Conservation (phyloP, 35 echinoderm and acorn worm species). For the Diadema setosum region DNA sequence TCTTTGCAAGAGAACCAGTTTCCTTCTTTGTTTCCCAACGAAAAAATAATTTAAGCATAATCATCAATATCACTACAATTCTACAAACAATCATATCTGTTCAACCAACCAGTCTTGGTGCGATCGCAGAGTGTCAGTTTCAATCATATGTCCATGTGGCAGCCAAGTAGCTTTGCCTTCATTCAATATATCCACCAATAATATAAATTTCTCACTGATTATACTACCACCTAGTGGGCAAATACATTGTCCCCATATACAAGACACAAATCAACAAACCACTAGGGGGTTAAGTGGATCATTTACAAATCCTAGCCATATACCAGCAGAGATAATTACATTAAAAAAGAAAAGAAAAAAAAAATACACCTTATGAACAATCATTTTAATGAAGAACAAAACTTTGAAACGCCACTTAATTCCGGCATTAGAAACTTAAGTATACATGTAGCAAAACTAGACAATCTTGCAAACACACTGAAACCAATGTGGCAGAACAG, state of each 20-base stretch:
- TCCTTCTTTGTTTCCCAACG: background rate
- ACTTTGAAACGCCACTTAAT: too few species aligned
- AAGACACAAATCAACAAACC: background rate
- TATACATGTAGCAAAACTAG: too few species aligned
- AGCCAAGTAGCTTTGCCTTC: background rate
- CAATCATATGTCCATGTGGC: background rate
- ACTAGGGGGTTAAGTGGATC: background rate
- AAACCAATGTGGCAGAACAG: too few species aligned
- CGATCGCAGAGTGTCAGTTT: background rate
- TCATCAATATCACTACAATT: background rate
- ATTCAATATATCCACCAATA: background rate
- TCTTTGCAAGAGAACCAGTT: background rate
- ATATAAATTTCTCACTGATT: constrained; percentile 13
- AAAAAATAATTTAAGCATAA: constrained; percentile 29
- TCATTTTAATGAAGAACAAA: background rate
- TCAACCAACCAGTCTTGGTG: background rate
- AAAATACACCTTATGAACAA: constrained; percentile 7
- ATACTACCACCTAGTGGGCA: constrained; percentile 5
- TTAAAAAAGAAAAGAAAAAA: background rate
- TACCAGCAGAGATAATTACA: background rate
- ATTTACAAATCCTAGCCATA: background rate
- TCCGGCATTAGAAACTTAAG: too few species aligned
- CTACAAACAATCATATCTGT: constrained; percentile 4
- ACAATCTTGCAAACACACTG: too few species aligned
- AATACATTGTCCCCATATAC: background rate